Percentiles rank a stretch among this genome's conserved stretches.
Conservation (phyloP, 2,888 invertebrate species). For the Phoenoteleia sp. region DNA sequence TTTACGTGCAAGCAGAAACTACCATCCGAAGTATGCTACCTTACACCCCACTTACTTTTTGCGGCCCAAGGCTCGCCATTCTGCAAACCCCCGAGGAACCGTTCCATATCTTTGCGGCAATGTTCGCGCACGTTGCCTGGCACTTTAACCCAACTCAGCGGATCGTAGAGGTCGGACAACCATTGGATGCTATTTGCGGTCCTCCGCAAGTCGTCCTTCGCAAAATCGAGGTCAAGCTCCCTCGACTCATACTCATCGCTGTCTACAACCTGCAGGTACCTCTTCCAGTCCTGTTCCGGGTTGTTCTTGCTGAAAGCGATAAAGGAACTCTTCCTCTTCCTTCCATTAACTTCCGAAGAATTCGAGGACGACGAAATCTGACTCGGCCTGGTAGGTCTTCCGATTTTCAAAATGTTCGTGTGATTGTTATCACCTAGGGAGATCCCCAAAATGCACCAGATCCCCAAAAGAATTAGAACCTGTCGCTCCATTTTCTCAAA, state of each 20-base stretch:
- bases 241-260: conserved; percentile 75
- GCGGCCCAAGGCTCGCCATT: conserved; percentile 92
- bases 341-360: conserved; percentile 16
- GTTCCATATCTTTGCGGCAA: conserved; percentile 88
- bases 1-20: too few species aligned
- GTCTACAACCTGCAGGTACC: conserved; percentile 77
- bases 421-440: conserved; percentile 54
- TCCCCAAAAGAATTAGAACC: conserved; percentile 9
- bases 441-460: conserved; percentile 44
- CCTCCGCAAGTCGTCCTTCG: conserved; percentile 80
- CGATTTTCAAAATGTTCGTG: conserved; percentile 73
- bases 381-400: conserved; percentile 34
- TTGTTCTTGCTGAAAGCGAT: conserved; percentile 82
- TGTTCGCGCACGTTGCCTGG: conserved; percentile 87
- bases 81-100: conserved; percentile 88
- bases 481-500: conserved; percentile 47
- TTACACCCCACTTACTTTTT: conserved; percentile 94
- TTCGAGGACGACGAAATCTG: conserved; percentile 54
- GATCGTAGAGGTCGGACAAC: conserved; percentile 90
- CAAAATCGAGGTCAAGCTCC: conserved; percentile 83
- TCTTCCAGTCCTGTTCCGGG: conserved; percentile 84
- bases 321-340: conserved; percentile 57
- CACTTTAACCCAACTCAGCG: conserved; percentile 88
- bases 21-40: too few species aligned
- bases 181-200: conserved; percentile 88